A percentile compares a stretch with the other conserved stretches of the same genome.
Evolutionary conservation across 1,140 invertebrate species (phyloP).

Genomic region (Drosophila trapezifrons): DNA sequence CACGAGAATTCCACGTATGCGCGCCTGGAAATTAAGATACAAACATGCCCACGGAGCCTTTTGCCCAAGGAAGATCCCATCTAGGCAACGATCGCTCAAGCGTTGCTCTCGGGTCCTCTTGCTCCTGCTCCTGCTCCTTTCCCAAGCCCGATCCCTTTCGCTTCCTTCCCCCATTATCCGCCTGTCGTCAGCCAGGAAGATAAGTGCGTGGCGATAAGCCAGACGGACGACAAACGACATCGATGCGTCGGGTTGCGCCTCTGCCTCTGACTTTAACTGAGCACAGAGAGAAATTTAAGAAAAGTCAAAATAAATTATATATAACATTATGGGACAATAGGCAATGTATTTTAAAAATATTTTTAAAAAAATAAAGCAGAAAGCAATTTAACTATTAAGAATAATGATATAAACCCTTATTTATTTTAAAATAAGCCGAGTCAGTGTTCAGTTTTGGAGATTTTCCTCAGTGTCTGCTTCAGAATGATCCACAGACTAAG

Average conservation of each 20-base stretch:
- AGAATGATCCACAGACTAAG: slow-evolving; percentile 14
- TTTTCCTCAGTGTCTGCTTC: slow-evolving; percentile 22
- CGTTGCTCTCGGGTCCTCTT: slow-evolving; percentile 39
- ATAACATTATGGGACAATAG: background rate
- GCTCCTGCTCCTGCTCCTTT: slow-evolving; percentile 4
- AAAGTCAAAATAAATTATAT: too few relatives aligned
- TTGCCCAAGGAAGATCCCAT: slow-evolving; percentile 64
- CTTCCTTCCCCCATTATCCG: slow-evolving; percentile 25
- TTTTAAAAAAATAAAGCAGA: too few relatives aligned
- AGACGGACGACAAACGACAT: slow-evolving; percentile 72
- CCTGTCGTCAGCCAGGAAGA: slow-evolving; percentile 58
- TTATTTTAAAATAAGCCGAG: accelerated
- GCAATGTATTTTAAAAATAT: background rate
- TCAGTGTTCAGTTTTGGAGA: too few relatives aligned
- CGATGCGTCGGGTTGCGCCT: slow-evolving; percentile 75
- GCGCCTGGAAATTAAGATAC: slow-evolving; percentile 80
- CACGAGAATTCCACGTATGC: slow-evolving; percentile 76
- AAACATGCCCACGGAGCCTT: slow-evolving; percentile 76
- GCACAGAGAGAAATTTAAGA: slow-evolving; percentile 5
- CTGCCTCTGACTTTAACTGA: slow-evolving; percentile 37
- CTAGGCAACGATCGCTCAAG: slow-evolving; percentile 66
- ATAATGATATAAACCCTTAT: too few relatives aligned
- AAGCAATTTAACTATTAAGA: too few relatives aligned
- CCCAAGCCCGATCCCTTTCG: slow-evolving; percentile 6
- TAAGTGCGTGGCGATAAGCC: slow-evolving; percentile 81